Conservation (phyloP, 2,888 invertebrate species). For the Andrena bucephala region DNA sequence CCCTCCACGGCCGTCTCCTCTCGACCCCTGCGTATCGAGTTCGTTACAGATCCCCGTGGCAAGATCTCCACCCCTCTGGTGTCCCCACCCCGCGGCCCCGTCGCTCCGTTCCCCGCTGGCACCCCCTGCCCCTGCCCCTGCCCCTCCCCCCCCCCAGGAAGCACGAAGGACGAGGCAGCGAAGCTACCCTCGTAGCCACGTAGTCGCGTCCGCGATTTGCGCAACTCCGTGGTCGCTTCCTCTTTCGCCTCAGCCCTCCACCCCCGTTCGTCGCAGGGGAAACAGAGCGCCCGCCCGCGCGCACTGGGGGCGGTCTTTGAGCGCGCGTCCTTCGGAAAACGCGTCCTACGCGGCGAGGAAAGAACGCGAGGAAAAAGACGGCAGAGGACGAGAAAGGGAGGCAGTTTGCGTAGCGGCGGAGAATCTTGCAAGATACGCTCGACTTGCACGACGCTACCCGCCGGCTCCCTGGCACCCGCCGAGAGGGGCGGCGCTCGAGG, state of each 20-base stretch:
- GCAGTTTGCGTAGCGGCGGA: neutral
- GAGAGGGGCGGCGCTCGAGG: neutral
- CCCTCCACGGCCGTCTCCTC: conserved; percentile 53
- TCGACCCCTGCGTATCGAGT: conserved; percentile 81
- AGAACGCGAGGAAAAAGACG: conserved; percentile 5
- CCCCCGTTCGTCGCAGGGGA: neutral
- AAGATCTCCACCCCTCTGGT: conserved; percentile 78
- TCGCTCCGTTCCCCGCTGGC: conserved; percentile 10
- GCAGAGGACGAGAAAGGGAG: neutral
- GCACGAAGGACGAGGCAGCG: conserved; percentile 31
- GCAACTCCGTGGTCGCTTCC: conserved; percentile 65
- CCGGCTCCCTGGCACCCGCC: neutral
- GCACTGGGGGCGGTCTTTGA: neutral
- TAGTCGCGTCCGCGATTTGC: conserved; percentile 73
- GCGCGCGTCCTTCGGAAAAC: conserved; percentile 26
- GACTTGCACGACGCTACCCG: neutral
- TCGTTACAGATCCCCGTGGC: conserved; percentile 83
- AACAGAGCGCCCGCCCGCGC: neutral
- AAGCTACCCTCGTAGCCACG: conserved; percentile 18
- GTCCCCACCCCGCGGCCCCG: conserved; percentile 47
- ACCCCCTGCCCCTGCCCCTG: too few relatives aligned
- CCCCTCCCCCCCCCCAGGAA: conserved; percentile 7
- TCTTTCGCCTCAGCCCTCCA: neutral
- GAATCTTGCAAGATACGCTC: neutral
- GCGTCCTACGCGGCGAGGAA: neutral